Evolutionary conservation across 1,140 invertebrate genomes (phyloP), one percentile per base, ranked within the genome.

Genomic region (Cardiocondyla obscurior): DNA sequence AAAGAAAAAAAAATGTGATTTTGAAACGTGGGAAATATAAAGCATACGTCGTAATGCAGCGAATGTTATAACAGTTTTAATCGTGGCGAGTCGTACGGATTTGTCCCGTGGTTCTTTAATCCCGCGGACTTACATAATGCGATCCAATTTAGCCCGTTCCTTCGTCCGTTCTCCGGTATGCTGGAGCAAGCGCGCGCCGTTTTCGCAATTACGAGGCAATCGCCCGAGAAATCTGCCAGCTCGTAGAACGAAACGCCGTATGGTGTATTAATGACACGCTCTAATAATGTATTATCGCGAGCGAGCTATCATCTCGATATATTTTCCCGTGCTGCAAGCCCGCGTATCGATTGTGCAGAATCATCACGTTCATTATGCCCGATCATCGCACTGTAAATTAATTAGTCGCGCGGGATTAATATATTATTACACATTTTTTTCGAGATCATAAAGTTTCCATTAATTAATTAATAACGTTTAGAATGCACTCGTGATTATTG

Each of bases 81-180:
- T 42, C 74, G 30, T 3, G 49, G 62, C 62, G 46, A 39, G 60
- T 88, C 55, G 79, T 81, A 88, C 84, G 81, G 86, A 88, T 88
- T 88, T 88, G 83, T 85, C 86, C 83, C 51, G 87, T 64, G 67
- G 83, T 88, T 88, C 86, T 88, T 88, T 88, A 88, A 88, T 88
- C 87, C 58, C 51, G 55, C 72, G 33, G 51, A 72, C 83, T 88
- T 88, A 88, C 83, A 81, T 88, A 88, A 88, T 62, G 44, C 81
- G 84, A 88, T 88, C 83, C 84, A 88, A 88, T 88, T 88, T 88
- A 88, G 84, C 86, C 67, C 85, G 53, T 85, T 76, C 51, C 74
- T 87, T 81, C 49, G 74, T 82, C 70, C 85, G 82, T 87, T 88
- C 86, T 77, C 83, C 82, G 72, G 72, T 74, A 73, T 16, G 14